Base-by-base conservation (phyloP, 2,113 vertebrate genomes). In the Theristicus caerulescens region DNA sequence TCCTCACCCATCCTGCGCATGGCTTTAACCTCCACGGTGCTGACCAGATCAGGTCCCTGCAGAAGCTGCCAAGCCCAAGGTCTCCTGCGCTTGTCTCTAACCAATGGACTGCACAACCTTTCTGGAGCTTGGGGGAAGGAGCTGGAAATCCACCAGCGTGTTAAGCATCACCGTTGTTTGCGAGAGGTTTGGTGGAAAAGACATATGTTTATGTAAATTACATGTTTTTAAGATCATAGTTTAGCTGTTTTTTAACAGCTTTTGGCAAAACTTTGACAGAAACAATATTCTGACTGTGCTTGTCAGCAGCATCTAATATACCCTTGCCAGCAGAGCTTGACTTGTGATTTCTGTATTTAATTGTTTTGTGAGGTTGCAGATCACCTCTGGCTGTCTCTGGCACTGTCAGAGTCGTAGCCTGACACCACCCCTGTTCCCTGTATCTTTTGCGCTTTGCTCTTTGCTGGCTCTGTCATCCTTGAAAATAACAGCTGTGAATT, bases 161-260 rank as follows among this genome's bases (percentile, higher is more conserved):
- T 66, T 58, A 49, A 0, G 0, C 2, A 1, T 62, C n/a, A 32
- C 46, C 0, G 0, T 54, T 57, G 24, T 65, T 86, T 29, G 52
- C 61, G 67, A 66, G 40, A 46, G 13, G 17, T 61, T 83, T 81
- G 55, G 31, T 67, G 80, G 58, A 82, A 72, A 66, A 86, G 36
- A 66, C 2, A 0, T 9, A 5, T 24, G 8, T 64, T 90, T 87
- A 38, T 47, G 12, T 71, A 46, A 73, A 73, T 34, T 15, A 12
- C 0, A 3, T 80, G 16, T 3, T 74, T 87, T 34, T 26, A 72
- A 79, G 93, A 80, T 38, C 1, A 5, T 34, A 38, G 59, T 64
- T 76, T 80, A 88, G 24, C 44, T 80, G 62, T 0, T 73, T 92
- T 86, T 82, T 34, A 82, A 36, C 71, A 86, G 71, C 31, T 87